Evolutionary conservation across 2,888 invertebrate species (phyloP), one percentile per base, ranked within the genome.

Genomic region (Luperina testacea): DNA sequence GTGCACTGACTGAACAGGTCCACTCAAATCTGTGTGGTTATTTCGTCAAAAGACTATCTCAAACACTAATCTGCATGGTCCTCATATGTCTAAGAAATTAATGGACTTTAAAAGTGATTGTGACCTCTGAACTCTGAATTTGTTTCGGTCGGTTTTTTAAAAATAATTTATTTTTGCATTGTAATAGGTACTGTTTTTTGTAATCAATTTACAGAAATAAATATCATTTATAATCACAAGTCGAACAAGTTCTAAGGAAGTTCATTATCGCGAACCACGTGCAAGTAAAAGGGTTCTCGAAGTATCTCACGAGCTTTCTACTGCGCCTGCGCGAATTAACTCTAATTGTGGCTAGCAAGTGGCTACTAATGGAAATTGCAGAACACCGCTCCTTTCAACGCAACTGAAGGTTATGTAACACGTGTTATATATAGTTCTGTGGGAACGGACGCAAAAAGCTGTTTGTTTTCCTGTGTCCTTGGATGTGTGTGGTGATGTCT

Each of bases 271-370:
- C 68, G n/a, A 69, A 75, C 53, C 80, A 82, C 61, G 75, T 81
- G 69, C 78, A 84, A 82, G 83, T 88, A 83, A 79, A 89, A 86
- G 87, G 83, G 84, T 82, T 79, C 65, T 63, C 65, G 77, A 76
- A 77, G 85, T 89, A 90, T 85, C 87, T 91, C 86, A 81, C 83
- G 78, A 90, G 89, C 92, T 92, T 92, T 92, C 92, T 91, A 91
- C 80, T 70, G 81, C 87, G 82, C 82, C 77, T 81, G 80, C 84
- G 88, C 80, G 72, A 88, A 88, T 88, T 90, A 87, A 73, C 79
- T 90, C 85, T 91, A 92, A 92, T 93, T 88, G 88, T 84, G 48
- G 77, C 74, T 83, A 86, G 82, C 86, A 90, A 88, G 90, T 90
- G 89, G 88, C 87, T 88, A 83, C 87, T 88, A 85, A 88, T 87